A percentile compares a stretch with the other conserved stretches of the same genome.
Conservation (phyloP, 2,888 invertebrate genomes). For the Hirtodrosophila duncani region DNA sequence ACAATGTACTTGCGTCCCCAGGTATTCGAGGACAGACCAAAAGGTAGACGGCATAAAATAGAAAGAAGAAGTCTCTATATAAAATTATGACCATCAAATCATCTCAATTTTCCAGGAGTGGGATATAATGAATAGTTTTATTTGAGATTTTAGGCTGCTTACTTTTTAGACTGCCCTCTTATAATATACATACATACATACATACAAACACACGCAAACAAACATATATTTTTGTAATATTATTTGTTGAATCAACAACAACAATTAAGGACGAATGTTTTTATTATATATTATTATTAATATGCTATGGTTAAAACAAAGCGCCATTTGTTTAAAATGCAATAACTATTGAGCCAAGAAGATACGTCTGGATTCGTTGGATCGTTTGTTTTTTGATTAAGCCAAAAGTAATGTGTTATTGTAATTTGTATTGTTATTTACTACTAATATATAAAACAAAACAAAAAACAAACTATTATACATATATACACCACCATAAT, state of each 20-base stretch:
- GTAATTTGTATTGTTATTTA: slow-evolving; percentile 70
- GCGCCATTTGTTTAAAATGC: slow-evolving; percentile 48
- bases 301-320: slow-evolving; percentile 26
- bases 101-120: too few species aligned
- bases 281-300: slow-evolving; percentile 33
- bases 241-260: slow-evolving; percentile 56
- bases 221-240: slow-evolving; percentile 62
- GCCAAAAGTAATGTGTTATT: slow-evolving; percentile 71
- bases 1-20: too few species aligned
- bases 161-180: too few species aligned
- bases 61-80: too few species aligned
- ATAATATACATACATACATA: slow-evolving; percentile 17
- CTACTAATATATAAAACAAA: slow-evolving; percentile 51
- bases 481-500: slow-evolving; percentile 19
- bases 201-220: slow-evolving; percentile 23
- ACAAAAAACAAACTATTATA: too few species aligned
- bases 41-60: too few species aligned
- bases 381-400: slow-evolving; percentile 62
- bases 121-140: too few species aligned
- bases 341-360: slow-evolving; percentile 49
- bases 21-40: too few species aligned
- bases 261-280: slow-evolving; percentile 46
- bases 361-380: slow-evolving; percentile 33
- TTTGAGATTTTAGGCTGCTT: too few species aligned
- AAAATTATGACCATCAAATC: too few species aligned